Evolutionary conservation across 2,888 invertebrate species (phyloP), one percentile per base, ranked within the genome.

Genomic region (Minunthozetes semirufus): DNA sequence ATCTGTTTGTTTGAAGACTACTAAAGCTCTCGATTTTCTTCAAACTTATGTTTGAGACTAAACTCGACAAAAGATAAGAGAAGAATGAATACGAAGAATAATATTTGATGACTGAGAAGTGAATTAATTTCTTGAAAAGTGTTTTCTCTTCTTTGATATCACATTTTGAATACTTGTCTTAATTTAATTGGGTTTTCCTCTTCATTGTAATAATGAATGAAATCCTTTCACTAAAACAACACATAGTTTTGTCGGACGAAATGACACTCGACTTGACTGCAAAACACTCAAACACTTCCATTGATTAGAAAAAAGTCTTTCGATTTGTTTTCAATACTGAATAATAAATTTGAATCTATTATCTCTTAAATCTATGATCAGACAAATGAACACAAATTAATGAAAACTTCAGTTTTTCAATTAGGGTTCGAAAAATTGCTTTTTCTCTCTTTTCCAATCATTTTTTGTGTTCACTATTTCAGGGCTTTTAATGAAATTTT

Each of bases 171-270:
- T 63, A 38, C 33, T 63, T 63, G 38, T 63, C 63, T 63, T 33
- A 63, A 63, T 38, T 63, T 33, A 33, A 63, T 63, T 63, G 63
- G 19, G 33, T 63, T 63, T 59, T 33, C n/a, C 63, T 38, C 38
- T 63, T 63, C 38, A 63, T 63, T 63, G 63, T 19, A 63, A 63
- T 63, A 63, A 33, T 33, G 63, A 63, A 33, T 63, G 27, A 63
- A 63, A 33, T 63, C 63, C 33, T 17, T 56, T 56, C 8, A 42
- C 42, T 42, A 50, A 50, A 50, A 19, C n/a, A 50, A 50, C 50
- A 50, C n/a, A 50, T 50, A 50, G 25, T 56, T 25, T 56, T 56
- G 33, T 33, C 8, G 0, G 6, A 56, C n/a, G 8, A 25, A 22
- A 63, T 27, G 63, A 15, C 63, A 63, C 63, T 63, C 38, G 33